phyloP scores from a whole-genome alignment of 2,888 invertebrate species.

The Epistrophe grossulariae region DNA sequence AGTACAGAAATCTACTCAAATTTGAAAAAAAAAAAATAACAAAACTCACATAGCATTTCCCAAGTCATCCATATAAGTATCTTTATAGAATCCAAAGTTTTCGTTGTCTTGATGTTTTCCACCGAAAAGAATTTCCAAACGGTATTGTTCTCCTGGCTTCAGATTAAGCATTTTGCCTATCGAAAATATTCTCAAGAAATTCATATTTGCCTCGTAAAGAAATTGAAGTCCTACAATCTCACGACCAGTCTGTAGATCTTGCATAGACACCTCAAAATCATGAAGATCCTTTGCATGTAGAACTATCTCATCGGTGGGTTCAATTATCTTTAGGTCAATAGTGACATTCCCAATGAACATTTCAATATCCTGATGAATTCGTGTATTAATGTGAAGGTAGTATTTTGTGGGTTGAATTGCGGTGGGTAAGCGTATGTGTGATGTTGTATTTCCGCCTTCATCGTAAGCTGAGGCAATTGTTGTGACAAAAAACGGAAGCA shows the following conservation, averaged over 20 bases:
- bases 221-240: conserved; percentile 78
- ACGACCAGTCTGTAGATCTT: conserved; percentile 76
- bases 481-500: not conserved
- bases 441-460: not conserved
- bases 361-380: conserved; percentile 78
- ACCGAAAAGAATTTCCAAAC: conserved; percentile 85
- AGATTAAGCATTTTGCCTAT: conserved; percentile 75
- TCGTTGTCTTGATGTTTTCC: conserved; percentile 86
- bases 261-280: conserved; percentile 78
- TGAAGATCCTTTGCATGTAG: conserved; percentile 80
- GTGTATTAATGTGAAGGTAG: conserved; percentile 81
- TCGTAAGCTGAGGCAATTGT: not conserved
- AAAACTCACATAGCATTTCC: conserved; percentile 83
- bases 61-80: conserved; percentile 84
- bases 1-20: too few relatives aligned
- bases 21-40: not conserved
- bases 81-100: conserved; percentile 87
- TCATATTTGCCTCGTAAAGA: conserved; percentile 76
- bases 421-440: conserved; percentile 85
- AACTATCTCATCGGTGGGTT: conserved; percentile 81
- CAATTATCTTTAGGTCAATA: conserved; percentile 79
- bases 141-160: conserved; percentile 79
- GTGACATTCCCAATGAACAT: conserved; percentile 80
- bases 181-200: conserved; percentile 80
- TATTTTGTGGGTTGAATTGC: conserved; percentile 85